These are phyloP conservation scores for Dendrocincla tyrannina DNA, from an alignment of 2,797 vertebrate species.

Conservation along the genomic window DNA sequence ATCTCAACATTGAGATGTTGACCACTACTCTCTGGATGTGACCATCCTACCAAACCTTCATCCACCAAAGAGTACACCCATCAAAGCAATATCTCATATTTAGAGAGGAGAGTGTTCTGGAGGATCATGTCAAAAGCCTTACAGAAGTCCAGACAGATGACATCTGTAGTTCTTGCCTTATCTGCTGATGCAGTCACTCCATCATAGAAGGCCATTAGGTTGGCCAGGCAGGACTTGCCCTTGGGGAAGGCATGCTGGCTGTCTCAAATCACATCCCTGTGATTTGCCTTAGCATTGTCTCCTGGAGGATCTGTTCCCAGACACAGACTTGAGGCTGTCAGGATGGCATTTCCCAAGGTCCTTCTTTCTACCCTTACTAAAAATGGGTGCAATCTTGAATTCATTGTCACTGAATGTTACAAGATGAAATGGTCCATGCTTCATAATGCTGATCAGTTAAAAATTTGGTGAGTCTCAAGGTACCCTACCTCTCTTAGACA, in stretches of 20 bases:
- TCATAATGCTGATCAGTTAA: not conserved
- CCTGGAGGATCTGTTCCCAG: not conserved
- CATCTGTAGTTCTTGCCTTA: not conserved
- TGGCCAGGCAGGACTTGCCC: not conserved
- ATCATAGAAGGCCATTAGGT: not conserved
- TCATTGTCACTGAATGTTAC: not conserved
- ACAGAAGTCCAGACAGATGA: not conserved
- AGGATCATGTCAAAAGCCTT: not conserved
- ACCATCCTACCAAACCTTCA: not conserved
- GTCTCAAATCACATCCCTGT: rapidly evolving
- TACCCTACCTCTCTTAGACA: not conserved
- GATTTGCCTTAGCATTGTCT: not conserved
- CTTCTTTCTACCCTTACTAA: not conserved
- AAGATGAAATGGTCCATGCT: not conserved
- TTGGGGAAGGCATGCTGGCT: not conserved
- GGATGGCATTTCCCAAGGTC: not conserved
- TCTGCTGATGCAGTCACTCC: not conserved
- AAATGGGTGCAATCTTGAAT: not conserved
- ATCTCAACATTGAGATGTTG: not conserved
- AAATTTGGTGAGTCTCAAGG: not conserved
- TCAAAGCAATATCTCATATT: not conserved
- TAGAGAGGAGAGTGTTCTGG: not conserved
- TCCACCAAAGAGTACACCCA: not conserved
- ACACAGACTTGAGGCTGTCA: not conserved
- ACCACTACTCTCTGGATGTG: not conserved